Base-by-base conservation (phyloP, 2,113 vertebrate species). In the Nyctibius bracteatus region DNA sequence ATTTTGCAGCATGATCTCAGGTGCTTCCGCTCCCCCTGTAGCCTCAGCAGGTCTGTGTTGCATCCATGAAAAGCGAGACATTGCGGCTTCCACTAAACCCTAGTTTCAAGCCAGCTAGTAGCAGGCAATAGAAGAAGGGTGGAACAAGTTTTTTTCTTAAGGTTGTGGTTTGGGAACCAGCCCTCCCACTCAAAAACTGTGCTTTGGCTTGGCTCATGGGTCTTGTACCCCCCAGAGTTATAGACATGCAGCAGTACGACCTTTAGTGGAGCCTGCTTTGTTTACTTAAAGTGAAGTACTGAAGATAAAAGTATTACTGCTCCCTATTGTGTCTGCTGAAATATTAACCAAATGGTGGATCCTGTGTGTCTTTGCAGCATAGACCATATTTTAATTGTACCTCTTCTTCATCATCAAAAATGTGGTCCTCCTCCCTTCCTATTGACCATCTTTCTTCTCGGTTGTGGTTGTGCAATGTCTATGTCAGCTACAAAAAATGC, bases 401-500 rank as follows among this genome's bases (percentile, higher is more conserved):
- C 5, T 90, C 18, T 67, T 35, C 41, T 70, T 37, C 37, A n/a
- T 86, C 55, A 57, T 86, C 23, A 88, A 43, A 90, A 86, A 51
- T 4, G 10, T 5, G 41, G 57, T 79, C n/a, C 86, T 94, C 61
- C 92, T 94, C 72, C 80, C 91, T 94, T 94, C 91, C 84, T 75
- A 22, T 9, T 73, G 55, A 79, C 88, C 13, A 16, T n/a, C 35
- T 33, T 58, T 41, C 52, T 86, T 94, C 90, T 84, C 12, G 0
- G 72, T 68, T 79, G 81, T 27, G 65, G 37, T 94, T 94, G 81
- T 81, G 86, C 70, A 89, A 89, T 3, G 23, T 24, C 61, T 39
- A 0, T 84, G 88, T 94, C 88, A 96, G 91, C 91, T 87, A 28
- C 81, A 82, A 85, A 96, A 87, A 19, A 19, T 79, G 88, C 91